Conservation (phyloP, 1,140 invertebrate genomes). For the Lysiphlebus fabarum region DNA sequence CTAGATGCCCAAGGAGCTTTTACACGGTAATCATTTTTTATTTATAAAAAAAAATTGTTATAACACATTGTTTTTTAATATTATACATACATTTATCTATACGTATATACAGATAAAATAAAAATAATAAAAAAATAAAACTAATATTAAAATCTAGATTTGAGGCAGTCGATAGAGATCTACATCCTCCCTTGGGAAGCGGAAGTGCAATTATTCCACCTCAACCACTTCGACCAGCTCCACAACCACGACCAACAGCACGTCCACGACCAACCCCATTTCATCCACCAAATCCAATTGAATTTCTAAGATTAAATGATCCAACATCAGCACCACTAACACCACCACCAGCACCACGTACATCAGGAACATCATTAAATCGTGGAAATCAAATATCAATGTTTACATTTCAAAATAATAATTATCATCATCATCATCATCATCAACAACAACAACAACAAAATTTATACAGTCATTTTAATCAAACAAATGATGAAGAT, state of each 20-base stretch:
- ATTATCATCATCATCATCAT: constrained; percentile 17
- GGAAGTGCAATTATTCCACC: constrained; percentile 50
- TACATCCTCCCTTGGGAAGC: constrained; percentile 44
- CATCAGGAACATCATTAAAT: constrained; percentile 10
- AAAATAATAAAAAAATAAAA: too few relatives aligned
- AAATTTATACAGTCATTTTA: constrained; percentile 16
- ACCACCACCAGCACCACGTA: constrained; percentile 25
- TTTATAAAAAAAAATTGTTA: too few relatives aligned
- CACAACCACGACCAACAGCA: constrained; percentile 44
- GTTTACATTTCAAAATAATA: constrained; percentile 38
- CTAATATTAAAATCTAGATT: constrained; percentile 35
- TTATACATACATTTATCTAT: too few relatives aligned
- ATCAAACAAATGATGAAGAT: too few relatives aligned
- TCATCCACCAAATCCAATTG: constrained; percentile 36
- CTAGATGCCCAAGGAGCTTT: constrained; percentile 51
- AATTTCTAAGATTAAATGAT: constrained; percentile 44
- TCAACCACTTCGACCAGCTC: constrained; percentile 58
- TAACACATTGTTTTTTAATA: too few relatives aligned
- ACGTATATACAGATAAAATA: too few relatives aligned
- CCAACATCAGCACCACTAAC: constrained; percentile 28
- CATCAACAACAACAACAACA: constrained; percentile 29
- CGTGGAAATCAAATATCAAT: constrained; percentile 29
- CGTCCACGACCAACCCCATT: constrained; percentile 48
- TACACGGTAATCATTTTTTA: too few relatives aligned
- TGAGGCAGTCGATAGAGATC: constrained; percentile 48